These are phyloP conservation scores for Eupithecia insigniata DNA, from an alignment of 2,888 invertebrate species.

Conservation along the genomic window DNA sequence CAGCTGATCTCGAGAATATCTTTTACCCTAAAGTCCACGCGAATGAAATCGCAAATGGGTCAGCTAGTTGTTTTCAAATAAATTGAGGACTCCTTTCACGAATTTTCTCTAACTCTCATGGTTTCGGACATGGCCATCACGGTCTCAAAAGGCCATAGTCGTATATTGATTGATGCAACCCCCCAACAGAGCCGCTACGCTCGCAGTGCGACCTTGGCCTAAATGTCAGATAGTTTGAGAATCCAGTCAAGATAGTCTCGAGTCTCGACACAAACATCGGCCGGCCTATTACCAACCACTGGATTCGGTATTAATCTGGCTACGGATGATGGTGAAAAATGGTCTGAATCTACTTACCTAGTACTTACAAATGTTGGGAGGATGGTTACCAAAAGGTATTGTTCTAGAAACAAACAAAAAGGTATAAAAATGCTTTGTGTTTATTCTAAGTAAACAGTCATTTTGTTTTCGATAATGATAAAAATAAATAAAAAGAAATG, in stretches of 20 bases:
- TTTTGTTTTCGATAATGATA: slow-evolving; percentile 68
- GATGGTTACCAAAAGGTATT: slow-evolving; percentile 26
- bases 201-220: too few species aligned
- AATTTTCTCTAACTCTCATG: too few species aligned
- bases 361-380: slow-evolving; percentile 13
- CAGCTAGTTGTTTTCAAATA: too few species aligned
- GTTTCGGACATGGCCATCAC: too few species aligned
- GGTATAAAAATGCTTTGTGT: slow-evolving; percentile 69
- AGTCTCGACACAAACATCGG: neutral
- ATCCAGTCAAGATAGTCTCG: neutral
- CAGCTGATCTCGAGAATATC: too few species aligned
- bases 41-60: too few species aligned
- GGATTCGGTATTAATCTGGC: neutral
- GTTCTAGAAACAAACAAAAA: slow-evolving; percentile 71
- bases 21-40: too few species aligned
- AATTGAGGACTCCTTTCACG: too few species aligned
- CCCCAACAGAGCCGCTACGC: neutral
- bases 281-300: neutral
- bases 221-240: neutral
- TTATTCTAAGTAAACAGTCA: slow-evolving; percentile 83
- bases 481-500: slow-evolving; percentile 77
- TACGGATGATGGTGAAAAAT: neutral
- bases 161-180: neutral
- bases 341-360: neutral
- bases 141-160: too few species aligned